A percentile compares a stretch with the other conserved stretches of the same genome.
These are phyloP conservation scores for Umimayanthus kanabou DNA, from an alignment of 92 coral and sea anemone species.

Conservation along the genomic window DNA sequence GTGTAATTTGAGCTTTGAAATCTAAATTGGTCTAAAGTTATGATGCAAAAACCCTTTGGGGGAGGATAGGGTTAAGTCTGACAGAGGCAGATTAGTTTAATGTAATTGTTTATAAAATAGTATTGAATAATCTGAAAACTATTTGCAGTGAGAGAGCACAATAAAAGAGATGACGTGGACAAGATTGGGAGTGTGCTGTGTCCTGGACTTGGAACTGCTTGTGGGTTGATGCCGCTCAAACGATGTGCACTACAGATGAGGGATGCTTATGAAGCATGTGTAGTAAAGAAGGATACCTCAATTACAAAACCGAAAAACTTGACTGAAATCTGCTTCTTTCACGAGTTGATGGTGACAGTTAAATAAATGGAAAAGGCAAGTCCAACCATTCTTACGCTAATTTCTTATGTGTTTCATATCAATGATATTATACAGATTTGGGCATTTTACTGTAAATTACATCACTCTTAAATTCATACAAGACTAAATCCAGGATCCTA, in stretches of 20 bases:
- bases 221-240: conserved; percentile 64
- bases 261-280: conserved; percentile 71
- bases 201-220: conserved; percentile 80
- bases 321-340: conserved; percentile 45
- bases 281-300: conserved; percentile 43
- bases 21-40: too few relatives aligned
- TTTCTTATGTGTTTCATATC: too few relatives aligned
- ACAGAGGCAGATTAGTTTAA: not conserved
- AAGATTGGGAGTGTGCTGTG: conserved; percentile 72
- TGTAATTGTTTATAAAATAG: not conserved
- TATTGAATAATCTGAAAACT: not conserved
- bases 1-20: too few relatives aligned
- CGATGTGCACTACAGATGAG: conserved; percentile 78
- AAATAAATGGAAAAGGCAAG: not conserved
- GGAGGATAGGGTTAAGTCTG: too few relatives aligned
- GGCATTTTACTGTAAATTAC: too few relatives aligned
- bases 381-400: not conserved
- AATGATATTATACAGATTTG: too few relatives aligned
- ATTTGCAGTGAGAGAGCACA: conserved; percentile 65
- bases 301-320: conserved; percentile 53
- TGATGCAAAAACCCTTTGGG: too few relatives aligned
- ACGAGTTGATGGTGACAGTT: conserved; percentile 48
- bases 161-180: conserved; percentile 46
- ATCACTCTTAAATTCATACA: too few relatives aligned
- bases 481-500: too few relatives aligned